These are phyloP conservation scores for Patella ulyssiponensis DNA, from an alignment of 2,888 invertebrate genomes.

Conservation along the genomic window DNA sequence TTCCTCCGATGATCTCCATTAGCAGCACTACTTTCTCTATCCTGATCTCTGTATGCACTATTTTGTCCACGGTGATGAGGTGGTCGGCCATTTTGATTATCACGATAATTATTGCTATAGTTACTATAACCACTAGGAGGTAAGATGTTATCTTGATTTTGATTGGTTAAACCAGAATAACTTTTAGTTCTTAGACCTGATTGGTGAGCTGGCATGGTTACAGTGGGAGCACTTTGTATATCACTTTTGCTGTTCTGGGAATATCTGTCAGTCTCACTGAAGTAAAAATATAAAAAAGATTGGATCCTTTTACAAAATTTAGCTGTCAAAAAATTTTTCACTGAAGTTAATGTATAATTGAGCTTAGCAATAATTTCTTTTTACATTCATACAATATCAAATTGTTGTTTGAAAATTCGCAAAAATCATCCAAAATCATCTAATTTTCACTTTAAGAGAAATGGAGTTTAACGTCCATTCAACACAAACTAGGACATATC, in stretches of 20 bases:
- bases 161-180: slow-evolving; percentile 1
- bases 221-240: background rate
- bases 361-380: slow-evolving; percentile 14
- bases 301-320: no score
- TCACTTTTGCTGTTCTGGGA: slow-evolving; percentile 1
- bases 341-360: no score
- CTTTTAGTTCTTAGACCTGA: background rate
- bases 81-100: background rate
- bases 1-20: background rate
- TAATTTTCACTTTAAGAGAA: background rate
- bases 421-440: no score
- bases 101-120: slow-evolving; percentile 7
- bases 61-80: background rate
- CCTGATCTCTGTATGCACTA: background rate
- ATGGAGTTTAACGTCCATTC: no score
- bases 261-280: background rate
- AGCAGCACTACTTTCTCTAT: slow-evolving; percentile 2
- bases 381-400: slow-evolving; percentile 19
- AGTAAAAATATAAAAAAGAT: background rate
- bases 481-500: no score
- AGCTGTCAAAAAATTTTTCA: no score
- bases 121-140: slow-evolving; percentile 1
- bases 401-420: background rate
- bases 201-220: background rate
- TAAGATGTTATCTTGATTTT: background rate